Evolutionary conservation across 2,888 invertebrate species (phyloP).

Genomic region (Hirtodrosophila alboralis): DNA sequence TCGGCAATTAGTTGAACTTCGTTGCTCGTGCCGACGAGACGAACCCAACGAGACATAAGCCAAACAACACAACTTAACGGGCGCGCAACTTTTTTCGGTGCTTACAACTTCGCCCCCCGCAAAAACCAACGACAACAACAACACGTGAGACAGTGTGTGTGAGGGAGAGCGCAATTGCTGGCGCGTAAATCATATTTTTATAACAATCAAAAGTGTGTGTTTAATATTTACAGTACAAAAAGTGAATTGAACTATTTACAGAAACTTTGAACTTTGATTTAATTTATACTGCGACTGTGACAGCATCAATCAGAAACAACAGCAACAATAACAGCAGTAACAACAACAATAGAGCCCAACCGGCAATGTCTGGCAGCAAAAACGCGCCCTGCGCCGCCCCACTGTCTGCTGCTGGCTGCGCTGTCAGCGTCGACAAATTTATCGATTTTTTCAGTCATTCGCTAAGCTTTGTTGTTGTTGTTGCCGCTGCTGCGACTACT

Average conservation of each 20-base stretch:
- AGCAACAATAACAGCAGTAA: slow-evolving; percentile 27
- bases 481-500: slow-evolving; percentile 20
- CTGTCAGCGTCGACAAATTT: slow-evolving; percentile 62
- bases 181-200: slow-evolving; percentile 20
- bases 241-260: slow-evolving; percentile 56
- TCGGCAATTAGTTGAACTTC: slow-evolving; percentile 78
- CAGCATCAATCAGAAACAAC: slow-evolving; percentile 15
- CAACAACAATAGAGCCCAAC: slow-evolving; percentile 28
- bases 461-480: slow-evolving; percentile 32
- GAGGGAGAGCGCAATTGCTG: slow-evolving; percentile 30
- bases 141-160: slow-evolving; percentile 16
- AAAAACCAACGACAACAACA: slow-evolving; percentile 20
- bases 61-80: slow-evolving; percentile 40
- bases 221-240: slow-evolving; percentile 19
- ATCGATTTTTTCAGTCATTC: slow-evolving; percentile 66
- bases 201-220: slow-evolving; percentile 4
- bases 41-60: slow-evolving; percentile 50
- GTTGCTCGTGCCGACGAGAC: slow-evolving; percentile 75
- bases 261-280: slow-evolving; percentile 60
- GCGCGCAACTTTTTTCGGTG: slow-evolving; percentile 42
- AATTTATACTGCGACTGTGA: slow-evolving; percentile 26
- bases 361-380: slow-evolving; percentile 52
- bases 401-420: slow-evolving; percentile 26
- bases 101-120: slow-evolving; percentile 14
- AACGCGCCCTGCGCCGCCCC: slow-evolving; percentile 5